Conservation (phyloP, 2,888 invertebrate genomes). For the Megalurothrips usitatus region DNA sequence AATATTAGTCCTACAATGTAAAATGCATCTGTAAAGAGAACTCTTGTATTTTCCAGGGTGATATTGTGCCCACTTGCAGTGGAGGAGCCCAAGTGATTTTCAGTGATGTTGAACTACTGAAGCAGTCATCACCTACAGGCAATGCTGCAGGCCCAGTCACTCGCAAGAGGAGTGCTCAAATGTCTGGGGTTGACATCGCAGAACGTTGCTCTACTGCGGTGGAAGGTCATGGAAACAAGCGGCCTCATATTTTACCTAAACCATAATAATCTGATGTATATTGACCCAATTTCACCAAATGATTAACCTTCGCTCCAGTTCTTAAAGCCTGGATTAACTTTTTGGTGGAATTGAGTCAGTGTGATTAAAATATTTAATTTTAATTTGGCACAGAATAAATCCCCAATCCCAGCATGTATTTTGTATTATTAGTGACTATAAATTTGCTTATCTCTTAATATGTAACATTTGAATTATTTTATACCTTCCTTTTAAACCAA, state of each 20-base stretch:
- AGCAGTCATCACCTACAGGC: conserved; percentile 69
- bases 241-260: conserved; percentile 18
- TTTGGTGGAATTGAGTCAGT: neutral
- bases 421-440: neutral
- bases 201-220: conserved; percentile 47
- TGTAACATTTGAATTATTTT: neutral
- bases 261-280: neutral
- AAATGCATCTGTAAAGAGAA: neutral
- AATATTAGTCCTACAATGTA: neutral
- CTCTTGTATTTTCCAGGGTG: conserved; percentile 56
- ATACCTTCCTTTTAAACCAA: neutral
- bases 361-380: neutral
- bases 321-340: neutral
- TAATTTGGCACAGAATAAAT: neutral
- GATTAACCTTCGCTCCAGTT: neutral
- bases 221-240: conserved; percentile 42
- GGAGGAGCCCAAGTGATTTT: conserved; percentile 96
- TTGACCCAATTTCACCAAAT: neutral
- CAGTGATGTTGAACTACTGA: conserved; percentile 86
- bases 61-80: conserved; percentile 87
- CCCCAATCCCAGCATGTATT: neutral
- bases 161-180: conserved; percentile 43
- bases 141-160: conserved; percentile 44
- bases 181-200: conserved; percentile 38
- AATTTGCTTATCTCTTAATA: neutral